Percentiles rank a stretch among this genome's conserved stretches.
Conservation (phyloP, 2,888 invertebrate genomes). For the Tetragnatha montana region DNA sequence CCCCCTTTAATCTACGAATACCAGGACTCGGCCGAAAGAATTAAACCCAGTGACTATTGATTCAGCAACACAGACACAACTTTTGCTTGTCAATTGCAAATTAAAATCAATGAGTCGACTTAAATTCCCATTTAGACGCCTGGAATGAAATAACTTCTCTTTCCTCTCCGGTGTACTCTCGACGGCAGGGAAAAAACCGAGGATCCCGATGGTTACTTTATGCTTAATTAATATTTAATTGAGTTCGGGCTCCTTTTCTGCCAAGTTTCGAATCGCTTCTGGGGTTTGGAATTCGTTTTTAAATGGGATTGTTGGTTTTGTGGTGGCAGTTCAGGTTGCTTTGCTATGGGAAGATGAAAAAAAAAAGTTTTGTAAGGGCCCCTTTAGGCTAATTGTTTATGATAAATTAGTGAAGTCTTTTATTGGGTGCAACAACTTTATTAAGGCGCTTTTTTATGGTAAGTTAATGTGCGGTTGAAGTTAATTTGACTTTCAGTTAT, state of each 20-base stretch:
- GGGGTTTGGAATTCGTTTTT: background rate
- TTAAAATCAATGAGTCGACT: conserved; percentile 62
- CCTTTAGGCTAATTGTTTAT: background rate
- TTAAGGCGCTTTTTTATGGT: too few relatives aligned
- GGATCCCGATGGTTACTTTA: conserved; percentile 5
- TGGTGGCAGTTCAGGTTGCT: background rate
- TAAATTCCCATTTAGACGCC: conserved; percentile 58
- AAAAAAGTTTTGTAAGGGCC: background rate
- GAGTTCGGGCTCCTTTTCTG: background rate
- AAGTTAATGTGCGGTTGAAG: too few relatives aligned
- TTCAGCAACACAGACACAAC: conserved; percentile 53
- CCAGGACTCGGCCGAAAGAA: conserved; percentile 4
- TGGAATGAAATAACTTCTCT: conserved; percentile 36
- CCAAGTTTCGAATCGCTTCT: background rate
- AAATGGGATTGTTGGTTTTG: background rate
- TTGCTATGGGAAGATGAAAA: background rate
- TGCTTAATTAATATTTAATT: conserved; percentile 41
- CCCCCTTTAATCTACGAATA: conserved; percentile 22
- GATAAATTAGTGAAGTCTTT: background rate
- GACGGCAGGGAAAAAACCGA: background rate
- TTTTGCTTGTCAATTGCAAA: conserved; percentile 63
- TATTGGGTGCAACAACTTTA: background rate
- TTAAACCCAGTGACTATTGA: conserved; percentile 39
- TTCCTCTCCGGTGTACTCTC: conserved; percentile 9
- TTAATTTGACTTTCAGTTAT: too few relatives aligned